phyloP scores from a whole-genome alignment of 2,797 vertebrate genomes.

The Setipinna tenuifilis region DNA sequence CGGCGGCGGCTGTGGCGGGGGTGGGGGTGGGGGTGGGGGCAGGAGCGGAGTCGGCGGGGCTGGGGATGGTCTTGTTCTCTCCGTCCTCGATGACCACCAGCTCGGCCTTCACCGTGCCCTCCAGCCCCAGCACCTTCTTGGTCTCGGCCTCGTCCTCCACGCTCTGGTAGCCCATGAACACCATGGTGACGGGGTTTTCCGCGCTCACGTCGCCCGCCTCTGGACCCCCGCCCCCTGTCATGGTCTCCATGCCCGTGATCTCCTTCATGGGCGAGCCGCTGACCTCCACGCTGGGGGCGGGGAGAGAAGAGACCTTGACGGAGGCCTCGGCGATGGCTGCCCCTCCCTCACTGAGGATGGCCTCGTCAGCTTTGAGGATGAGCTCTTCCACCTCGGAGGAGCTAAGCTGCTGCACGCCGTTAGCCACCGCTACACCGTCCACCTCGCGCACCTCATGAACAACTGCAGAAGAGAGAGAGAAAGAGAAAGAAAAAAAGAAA shows the following conservation, averaged over 20 bases:
- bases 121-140: slow-evolving; percentile 87
- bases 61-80: slow-evolving; percentile 60
- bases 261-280: slow-evolving; percentile 58
- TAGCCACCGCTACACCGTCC: slow-evolving; percentile 75
- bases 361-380: slow-evolving; percentile 89
- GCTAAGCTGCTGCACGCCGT: slow-evolving; percentile 84
- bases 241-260: slow-evolving; percentile 80
- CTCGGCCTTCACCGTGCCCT: slow-evolving; percentile 91
- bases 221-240: slow-evolving; percentile 44
- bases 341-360: slow-evolving; percentile 65
- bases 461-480: slow-evolving; percentile 68
- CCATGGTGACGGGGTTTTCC: slow-evolving; percentile 91
- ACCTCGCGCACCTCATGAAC: slow-evolving; percentile 82
- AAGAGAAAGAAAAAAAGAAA: background rate
- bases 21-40: background rate
- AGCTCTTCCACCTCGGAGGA: slow-evolving; percentile 90
- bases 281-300: background rate
- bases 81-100: slow-evolving; percentile 86
- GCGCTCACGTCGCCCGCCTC: slow-evolving; percentile 71
- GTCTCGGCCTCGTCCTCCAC: slow-evolving; percentile 91
- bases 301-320: too few relatives aligned
- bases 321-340: background rate
- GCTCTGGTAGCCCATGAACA: slow-evolving; percentile 95
- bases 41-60: background rate
- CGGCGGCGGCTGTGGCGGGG: background rate